These are phyloP conservation scores for Gerris lacustris DNA, from an alignment of 2,888 invertebrate genomes.

Conservation along the genomic window DNA sequence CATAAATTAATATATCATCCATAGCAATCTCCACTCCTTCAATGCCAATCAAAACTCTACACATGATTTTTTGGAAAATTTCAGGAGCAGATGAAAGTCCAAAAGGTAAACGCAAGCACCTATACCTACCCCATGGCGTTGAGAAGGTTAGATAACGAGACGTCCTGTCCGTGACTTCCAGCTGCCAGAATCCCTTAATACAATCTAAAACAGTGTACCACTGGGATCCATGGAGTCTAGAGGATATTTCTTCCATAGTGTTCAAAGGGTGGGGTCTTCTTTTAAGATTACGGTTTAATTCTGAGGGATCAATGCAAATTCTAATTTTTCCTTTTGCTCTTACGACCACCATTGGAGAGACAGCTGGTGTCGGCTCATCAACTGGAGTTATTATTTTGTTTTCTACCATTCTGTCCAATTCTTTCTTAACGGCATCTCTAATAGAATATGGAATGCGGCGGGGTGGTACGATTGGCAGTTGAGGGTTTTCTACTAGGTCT, in stretches of 20 bases:
- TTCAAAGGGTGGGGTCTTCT: background rate
- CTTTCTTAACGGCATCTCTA: background rate
- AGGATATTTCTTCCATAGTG: slow-evolving; percentile 5
- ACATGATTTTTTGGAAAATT: slow-evolving; percentile 22
- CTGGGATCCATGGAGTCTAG: background rate
- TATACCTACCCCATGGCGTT: slow-evolving; percentile 28
- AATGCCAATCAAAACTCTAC: slow-evolving; percentile 22
- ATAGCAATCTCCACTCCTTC: slow-evolving; percentile 13
- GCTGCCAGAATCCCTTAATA: slow-evolving; percentile 29
- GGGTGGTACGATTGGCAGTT: slow-evolving; percentile 13
- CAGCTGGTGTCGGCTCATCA: no score
- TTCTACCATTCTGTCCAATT: background rate
- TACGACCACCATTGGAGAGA: no score
- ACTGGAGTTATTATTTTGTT: background rate
- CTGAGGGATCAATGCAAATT: background rate
- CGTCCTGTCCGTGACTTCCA: slow-evolving; percentile 25
- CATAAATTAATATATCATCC: slow-evolving; percentile 17
- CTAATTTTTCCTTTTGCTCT: background rate
- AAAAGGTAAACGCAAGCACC: slow-evolving; percentile 28
- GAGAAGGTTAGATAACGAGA: slow-evolving; percentile 25
- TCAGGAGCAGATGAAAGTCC: slow-evolving; percentile 24
- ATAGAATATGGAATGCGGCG: background rate
- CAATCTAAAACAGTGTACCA: slow-evolving; percentile 31
- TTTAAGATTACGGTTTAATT: no score
- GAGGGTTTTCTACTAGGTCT: slow-evolving; percentile 15